A percentile compares a stretch with the other conserved stretches of the same genome.
phyloP scores from a whole-genome alignment of 2,113 vertebrate genomes.

The Stegastes partitus region DNA sequence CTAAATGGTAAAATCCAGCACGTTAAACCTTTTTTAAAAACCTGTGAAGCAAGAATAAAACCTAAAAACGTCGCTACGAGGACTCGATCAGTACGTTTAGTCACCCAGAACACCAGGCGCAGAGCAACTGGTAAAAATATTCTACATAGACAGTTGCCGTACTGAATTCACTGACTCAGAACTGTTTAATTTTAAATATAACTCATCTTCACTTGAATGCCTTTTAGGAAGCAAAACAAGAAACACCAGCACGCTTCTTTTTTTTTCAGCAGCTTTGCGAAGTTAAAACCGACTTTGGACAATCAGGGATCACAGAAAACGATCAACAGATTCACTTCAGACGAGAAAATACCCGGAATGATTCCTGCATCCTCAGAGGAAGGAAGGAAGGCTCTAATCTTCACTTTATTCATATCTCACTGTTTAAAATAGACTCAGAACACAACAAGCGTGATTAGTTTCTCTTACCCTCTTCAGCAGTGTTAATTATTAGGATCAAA shows the following conservation, averaged over 20 bases:
- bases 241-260: neutral
- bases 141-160: slow-evolving; percentile 24
- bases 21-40: neutral
- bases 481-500: slow-evolving; percentile 2
- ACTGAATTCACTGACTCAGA: slow-evolving; percentile 26
- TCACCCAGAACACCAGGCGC: neutral
- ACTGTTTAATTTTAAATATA: slow-evolving; percentile 3
- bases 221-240: slow-evolving; percentile 5
- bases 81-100: neutral
- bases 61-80: neutral
- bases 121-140: slow-evolving; percentile 18
- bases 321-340: slow-evolving; percentile 20
- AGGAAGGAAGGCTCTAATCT: neutral
- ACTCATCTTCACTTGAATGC: slow-evolving; percentile 6
- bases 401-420: neutral
- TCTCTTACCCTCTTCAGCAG: neutral
- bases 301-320: slow-evolving; percentile 7
- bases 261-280: slow-evolving; percentile 2
- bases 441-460: slow-evolving; percentile 10
- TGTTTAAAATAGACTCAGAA: slow-evolving; percentile 1
- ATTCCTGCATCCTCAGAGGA: slow-evolving; percentile 10
- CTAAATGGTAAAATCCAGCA: too few species aligned
- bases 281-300: slow-evolving; percentile 8
- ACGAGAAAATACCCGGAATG: slow-evolving; percentile 44
- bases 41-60: neutral